phyloP scores from a whole-genome alignment of 2,797 vertebrate genomes.

The Anabacerthia variegaticeps region DNA sequence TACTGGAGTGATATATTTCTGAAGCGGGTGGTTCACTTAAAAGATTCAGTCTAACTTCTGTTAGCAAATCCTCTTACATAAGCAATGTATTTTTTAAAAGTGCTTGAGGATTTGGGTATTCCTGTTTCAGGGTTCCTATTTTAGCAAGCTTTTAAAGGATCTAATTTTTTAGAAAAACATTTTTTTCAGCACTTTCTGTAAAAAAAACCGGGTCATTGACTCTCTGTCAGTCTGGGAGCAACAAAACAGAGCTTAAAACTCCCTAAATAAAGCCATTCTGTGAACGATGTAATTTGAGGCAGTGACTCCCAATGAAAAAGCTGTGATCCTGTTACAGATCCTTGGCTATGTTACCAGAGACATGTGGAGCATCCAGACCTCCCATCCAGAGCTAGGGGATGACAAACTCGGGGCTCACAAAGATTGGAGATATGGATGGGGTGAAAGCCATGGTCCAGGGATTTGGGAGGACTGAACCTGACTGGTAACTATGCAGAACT shows the following conservation, averaged over 20 bases:
- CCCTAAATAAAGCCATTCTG: background rate
- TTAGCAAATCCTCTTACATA: background rate
- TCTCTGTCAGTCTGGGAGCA: background rate
- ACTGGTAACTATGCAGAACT: fast-evolving
- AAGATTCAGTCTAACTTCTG: background rate
- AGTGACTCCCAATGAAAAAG: fast-evolving
- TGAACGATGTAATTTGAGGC: background rate
- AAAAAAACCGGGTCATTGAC: background rate
- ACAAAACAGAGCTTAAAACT: background rate
- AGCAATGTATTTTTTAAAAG: background rate
- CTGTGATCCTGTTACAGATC: background rate
- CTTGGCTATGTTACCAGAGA: background rate
- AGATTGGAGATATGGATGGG: fast-evolving
- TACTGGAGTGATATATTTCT: background rate
- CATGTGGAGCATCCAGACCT: background rate
- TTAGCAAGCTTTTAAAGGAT: background rate
- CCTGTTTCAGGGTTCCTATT: background rate
- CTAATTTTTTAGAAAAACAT: background rate
- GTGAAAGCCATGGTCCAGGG: background rate
- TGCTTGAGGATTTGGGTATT: background rate
- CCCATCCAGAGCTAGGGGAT: background rate
- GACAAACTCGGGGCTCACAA: background rate
- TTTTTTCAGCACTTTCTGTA: background rate
- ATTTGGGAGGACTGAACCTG: fast-evolving
- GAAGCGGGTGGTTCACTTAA: background rate